phyloP scores from a whole-genome alignment of 2,113 vertebrate genomes.

The Notothenia rossii region DNA sequence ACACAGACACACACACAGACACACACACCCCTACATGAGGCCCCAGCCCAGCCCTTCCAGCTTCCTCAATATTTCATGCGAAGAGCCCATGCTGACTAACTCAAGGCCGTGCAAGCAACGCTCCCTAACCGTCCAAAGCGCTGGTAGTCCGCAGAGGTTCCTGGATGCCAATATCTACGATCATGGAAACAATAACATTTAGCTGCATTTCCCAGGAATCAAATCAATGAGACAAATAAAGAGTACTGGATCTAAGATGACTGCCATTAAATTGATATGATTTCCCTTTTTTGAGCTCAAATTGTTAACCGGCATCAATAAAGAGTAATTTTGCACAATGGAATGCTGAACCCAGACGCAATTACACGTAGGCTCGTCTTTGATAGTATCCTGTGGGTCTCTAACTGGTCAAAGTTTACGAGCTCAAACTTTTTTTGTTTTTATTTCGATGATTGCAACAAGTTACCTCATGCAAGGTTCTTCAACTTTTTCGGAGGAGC shows the following conservation, averaged over 20 bases:
- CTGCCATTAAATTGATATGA: conserved; percentile 38
- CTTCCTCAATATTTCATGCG: conserved; percentile 83
- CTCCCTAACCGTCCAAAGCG: conserved; percentile 63
- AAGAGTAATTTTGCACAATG: conserved; percentile 10
- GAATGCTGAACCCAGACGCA: conserved; percentile 25
- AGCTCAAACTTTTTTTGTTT: conserved; percentile 44
- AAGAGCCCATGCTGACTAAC: conserved; percentile 76
- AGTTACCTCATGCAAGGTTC: conserved; percentile 64
- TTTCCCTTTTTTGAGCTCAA: not conserved
- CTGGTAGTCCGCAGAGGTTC: conserved; percentile 64
- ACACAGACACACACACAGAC: conserved; percentile 35
- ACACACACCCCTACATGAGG: conserved; percentile 40
- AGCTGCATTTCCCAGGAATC: conserved; percentile 55
- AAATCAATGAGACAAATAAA: conserved; percentile 50
- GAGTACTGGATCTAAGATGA: conserved; percentile 21
- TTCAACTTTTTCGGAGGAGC: conserved; percentile 23
- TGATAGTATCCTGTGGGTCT: conserved; percentile 46
- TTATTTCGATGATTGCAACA: conserved; percentile 45
- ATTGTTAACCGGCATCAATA: not conserved
- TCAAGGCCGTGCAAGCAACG: conserved; percentile 75
- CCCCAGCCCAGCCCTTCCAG: conserved; percentile 69
- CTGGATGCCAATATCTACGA: conserved; percentile 59
- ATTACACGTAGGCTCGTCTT: conserved; percentile 24
- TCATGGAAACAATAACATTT: conserved; percentile 71
- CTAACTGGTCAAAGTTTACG: conserved; percentile 35